Evolutionary conservation across 2,797 vertebrate species (phyloP).

Genomic region (Amphiprion clarkii): DNA sequence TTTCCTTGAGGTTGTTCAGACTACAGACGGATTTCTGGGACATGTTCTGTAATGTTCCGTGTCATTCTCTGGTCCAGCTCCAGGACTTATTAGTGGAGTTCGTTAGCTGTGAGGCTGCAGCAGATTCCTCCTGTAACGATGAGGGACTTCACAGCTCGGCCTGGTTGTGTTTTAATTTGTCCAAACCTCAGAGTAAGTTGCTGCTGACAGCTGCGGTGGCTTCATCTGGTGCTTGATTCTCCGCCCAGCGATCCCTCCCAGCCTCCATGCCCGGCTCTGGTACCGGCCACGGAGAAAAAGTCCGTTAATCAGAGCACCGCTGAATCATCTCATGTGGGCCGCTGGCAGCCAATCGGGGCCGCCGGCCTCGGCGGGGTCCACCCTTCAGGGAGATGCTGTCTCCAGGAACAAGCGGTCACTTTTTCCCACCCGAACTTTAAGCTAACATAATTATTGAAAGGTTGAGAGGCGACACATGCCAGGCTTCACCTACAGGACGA

Average conservation of each 20-base stretch:
- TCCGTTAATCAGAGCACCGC: constrained; percentile 37
- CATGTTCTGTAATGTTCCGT: too few species aligned
- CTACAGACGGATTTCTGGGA: too few species aligned
- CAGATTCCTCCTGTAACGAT: constrained; percentile 42
- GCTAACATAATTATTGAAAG: constrained; percentile 67
- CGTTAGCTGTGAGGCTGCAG: constrained; percentile 39
- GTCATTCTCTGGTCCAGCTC: too few species aligned
- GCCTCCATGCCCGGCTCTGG: constrained; percentile 28
- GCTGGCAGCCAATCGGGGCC: constrained; percentile 31
- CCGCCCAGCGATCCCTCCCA: neutral
- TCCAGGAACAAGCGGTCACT: constrained; percentile 64
- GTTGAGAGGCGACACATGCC: constrained; percentile 47
- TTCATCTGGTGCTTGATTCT: constrained; percentile 40
- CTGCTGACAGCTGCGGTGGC: constrained; percentile 63
- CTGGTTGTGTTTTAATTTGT: constrained; percentile 31
- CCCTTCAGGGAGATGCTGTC: constrained; percentile 55
- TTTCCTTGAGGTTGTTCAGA: too few species aligned
- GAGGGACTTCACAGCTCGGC: constrained; percentile 37
- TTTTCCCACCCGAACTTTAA: constrained; percentile 55
- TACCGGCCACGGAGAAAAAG: constrained; percentile 12
- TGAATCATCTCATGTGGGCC: constrained; percentile 54
- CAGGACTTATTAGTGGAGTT: constrained; percentile 44
- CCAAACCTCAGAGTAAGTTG: constrained; percentile 27
- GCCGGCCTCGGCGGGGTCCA: constrained; percentile 25
- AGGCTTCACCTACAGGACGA: constrained; percentile 25